These are phyloP conservation scores for Whitmania pigra DNA, from an alignment of 1,140 invertebrate genomes.

Conservation along the genomic window DNA sequence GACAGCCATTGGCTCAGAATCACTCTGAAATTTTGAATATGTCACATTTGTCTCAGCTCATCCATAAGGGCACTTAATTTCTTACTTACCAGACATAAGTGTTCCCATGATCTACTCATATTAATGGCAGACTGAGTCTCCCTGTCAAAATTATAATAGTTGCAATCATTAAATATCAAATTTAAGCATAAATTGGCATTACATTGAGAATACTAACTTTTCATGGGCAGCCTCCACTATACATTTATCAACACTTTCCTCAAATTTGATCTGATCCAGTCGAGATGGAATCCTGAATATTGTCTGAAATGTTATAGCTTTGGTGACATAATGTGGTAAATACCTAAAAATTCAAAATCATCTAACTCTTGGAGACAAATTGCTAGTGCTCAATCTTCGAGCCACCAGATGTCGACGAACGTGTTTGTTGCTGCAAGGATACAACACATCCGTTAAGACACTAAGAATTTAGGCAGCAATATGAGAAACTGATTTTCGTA, in stretches of 20 bases:
- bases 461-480: no score
- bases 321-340: no score
- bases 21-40: background rate
- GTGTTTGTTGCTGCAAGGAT: no score
- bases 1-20: background rate
- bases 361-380: no score
- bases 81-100: background rate
- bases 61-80: background rate
- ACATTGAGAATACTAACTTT: slow-evolving; percentile 8
- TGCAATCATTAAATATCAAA: background rate
- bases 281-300: slow-evolving; percentile 21
- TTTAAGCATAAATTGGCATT: background rate
- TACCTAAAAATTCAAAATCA: no score
- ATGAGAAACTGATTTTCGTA: no score
- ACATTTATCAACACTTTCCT: slow-evolving; percentile 19
- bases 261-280: slow-evolving; percentile 23
- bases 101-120: background rate
- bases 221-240: slow-evolving; percentile 21
- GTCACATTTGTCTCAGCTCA: background rate
- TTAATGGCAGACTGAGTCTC: background rate
- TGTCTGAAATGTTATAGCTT: slow-evolving; percentile 14
- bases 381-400: no score
- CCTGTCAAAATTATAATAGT: background rate
- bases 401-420: no score
- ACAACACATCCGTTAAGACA: no score